Evolutionary conservation across 2,888 invertebrate genomes (phyloP), one percentile per base, ranked within the genome.

Genomic region (Itoplectis maculator): DNA sequence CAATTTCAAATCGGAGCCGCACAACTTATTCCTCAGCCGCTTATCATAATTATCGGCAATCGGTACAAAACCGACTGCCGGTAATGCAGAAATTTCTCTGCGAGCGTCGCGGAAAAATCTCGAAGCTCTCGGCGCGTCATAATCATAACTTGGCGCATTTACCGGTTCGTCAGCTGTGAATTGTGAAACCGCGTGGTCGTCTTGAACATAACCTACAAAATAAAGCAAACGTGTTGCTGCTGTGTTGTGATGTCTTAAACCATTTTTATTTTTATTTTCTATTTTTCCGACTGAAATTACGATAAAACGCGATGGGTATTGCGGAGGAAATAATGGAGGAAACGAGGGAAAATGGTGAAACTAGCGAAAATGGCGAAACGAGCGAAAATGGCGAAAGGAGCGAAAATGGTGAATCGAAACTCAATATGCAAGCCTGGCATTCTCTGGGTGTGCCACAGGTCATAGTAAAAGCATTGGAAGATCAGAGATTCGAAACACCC

Each of bases 401-500:
- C n/a, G 76, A 85, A 54, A 65, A 79, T 0, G 85, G 89, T 13
- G 88, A 94, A 40, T 92, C 93, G 0, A 86, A 93, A 0, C 94
- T 94, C 84, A 94, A 95, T 86, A 93, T 94, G 93, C 89, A 94
- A 86, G 94, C 94, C 0, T 97, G 97, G 97, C 94, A 94, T 7
- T 94, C 94, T 68, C 94, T 96, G 78, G 96, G 96, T 87, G 95
- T 98, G 11, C 96, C 96, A 0, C 92, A 93, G 0, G 92, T 94
- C 2, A 95, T 99, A 76, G 90, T 98, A 45, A 94, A 94, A 88
- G 97, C 97, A 0, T 92, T 99, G 0, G 94, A 95, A 13, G 97
- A 97, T 80, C 94, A 96, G 86, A 95, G 96, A 0, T 99, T 98
- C 92, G 94, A 94, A 51, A 93, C 95, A 23, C 99, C 99, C 0